Base-by-base conservation (phyloP, 2,113 vertebrate genomes). In the Epinephelus fuscoguttatus region DNA sequence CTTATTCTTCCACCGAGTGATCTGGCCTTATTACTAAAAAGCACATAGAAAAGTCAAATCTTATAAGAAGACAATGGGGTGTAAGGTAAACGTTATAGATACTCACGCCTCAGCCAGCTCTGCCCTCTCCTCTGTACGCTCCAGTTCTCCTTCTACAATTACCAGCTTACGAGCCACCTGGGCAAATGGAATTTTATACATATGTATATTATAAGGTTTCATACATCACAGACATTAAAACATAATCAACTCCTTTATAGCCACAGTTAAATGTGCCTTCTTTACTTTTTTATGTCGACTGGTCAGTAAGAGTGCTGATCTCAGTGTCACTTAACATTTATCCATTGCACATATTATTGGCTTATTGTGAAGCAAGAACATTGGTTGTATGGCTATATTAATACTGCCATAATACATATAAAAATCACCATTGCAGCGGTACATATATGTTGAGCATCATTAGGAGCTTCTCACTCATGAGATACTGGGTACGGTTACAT, bases 101-200 rank as follows among this genome's bases (percentile, higher is more conserved):
- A 50, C 49, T 95, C 85, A 96, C 96, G 93, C 94, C 82, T 96
- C 96, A 3, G 96, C 91, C 53, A 95, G 86, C 85, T 96, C 96
- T 6, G 96, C 96, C 76, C 95, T 93, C 87, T 96, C 95, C 84
- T 96, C 96, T 10, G 96, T 95, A 3, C 96, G 95, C 70, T 96
- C 96, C 82, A 95, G 62, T 83, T 96, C 95, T 50, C 91, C 94
- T 88, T 96, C 96, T 9, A 96, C 93, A 33, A 99, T 99, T 90
- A 99, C 98, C 94, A 99, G 94, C 18, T 99, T 99, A 91, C 98
- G 97, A 88, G 98, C 98, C 66, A 99, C 98, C 98, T 99, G 93
- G 0, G 33, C 6, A 17, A 53, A 78, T 1, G 1, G 14, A 50
- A 60, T 33, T 1, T 56, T 27, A 42, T 4, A 13, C 40, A 37